Evolutionary conservation across 2,888 invertebrate species (phyloP), one percentile per base, ranked within the genome.

Genomic region (Panopea generosa): DNA sequence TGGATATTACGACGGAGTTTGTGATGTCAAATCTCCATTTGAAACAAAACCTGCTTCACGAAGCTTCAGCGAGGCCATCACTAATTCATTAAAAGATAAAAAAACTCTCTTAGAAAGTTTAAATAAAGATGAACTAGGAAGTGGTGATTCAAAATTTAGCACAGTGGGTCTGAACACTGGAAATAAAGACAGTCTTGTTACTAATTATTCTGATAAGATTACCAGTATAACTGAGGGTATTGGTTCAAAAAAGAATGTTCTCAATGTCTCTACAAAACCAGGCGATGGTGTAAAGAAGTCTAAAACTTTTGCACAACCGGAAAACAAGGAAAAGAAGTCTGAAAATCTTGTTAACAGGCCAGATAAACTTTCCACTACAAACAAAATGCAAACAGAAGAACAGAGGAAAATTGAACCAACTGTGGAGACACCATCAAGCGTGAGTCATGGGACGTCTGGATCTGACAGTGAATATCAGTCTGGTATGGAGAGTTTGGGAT

Each of bases 401-500:
- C 24, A 26, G 20, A 61, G 47, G 18, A 56, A 56, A 18, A 45
- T 16, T 16, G 7, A 55, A 2, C 20, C 38, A 3, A n/a, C 22
- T 22, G 45, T 47, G 26, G 43, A 60, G 18, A 72, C 77, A n/a
- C 72, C 77, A 3, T 38, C 65, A 2, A 77, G 77, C 49, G 22
- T 67, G 27, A 45, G 49, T 22, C 43, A 22, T 6, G 55, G 47
- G 1, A 67, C 60, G 11, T 74, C 82, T n/a, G 52, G 43, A 0
- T 77, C 82, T 1, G 82, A 82, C 33, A 77, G 82, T 24, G 82
- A 82, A 47, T 82, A 79, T 38, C 76, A 73, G 70, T 82, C 82
- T 6, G 82, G 78, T 4, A 56, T 70, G 43, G 82, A 82, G 56
- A 79, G 78, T 61, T 50, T 76, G 11, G 69, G 68, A 22, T 72